Base-by-base conservation (phyloP, 2,113 vertebrate species). In the Nothobranchius kuhntae region DNA sequence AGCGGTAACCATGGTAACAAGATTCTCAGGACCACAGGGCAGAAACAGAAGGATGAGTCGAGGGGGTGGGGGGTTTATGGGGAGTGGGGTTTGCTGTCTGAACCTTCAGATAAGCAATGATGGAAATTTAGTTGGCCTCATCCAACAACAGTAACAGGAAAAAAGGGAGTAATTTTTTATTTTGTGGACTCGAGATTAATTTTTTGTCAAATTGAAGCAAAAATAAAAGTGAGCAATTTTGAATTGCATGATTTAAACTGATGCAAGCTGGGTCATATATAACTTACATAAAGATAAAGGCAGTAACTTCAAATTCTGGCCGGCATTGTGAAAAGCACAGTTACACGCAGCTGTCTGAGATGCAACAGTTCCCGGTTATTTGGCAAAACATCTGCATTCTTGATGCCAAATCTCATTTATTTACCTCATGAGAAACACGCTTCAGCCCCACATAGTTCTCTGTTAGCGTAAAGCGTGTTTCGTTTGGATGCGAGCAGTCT, bases 1-100 rank as follows among this genome's bases (percentile, higher is more conserved):
- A 85, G 65, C 0, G 2, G 87, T 89, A 85, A 80, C 87, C 80
- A 91, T 88, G 78, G 89, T 53, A 82, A 89, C 87, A 55, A 61
- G 86, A 82, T 83, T 85, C 87, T 78, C 75, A 82, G 83, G 83
- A 83, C 87, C 73, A 83, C 86, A 75, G 81, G 71, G 75, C 73
- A 59, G 51, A 54, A 57, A 44, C n/a, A 65, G 56, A 66, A 51
- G 42, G 47, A 40, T n/a, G 69, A 48, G 15, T 62, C 21, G 45
- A 13, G 15, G 30, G 54, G 54, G 30, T 30, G 7, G 21, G 36
- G 24, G 54, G 44, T 21, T 21, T 21, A 21, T 21, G 65, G 68
- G 64, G 17, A 17, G 58, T 13, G n/a, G 51, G 35, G 57, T 61
- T 57, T 57, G 46, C 46, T 24, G 57, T 76, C 74, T 86, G 73